phyloP scores from a whole-genome alignment of 1,140 invertebrate genomes.

The Drosophila murphyi region DNA sequence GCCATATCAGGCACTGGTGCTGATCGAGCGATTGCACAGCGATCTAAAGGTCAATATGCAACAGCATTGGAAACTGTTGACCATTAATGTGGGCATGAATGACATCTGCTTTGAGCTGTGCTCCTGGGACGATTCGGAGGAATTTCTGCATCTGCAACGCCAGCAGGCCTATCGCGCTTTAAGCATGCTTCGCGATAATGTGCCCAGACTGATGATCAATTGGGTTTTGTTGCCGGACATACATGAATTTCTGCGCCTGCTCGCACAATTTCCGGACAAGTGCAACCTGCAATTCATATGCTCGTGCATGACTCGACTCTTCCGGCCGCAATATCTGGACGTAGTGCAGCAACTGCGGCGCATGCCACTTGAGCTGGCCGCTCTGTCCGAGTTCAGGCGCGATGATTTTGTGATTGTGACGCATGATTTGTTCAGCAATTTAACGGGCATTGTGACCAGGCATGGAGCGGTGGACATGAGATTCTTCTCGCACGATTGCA shows the following conservation, averaged over 20 bases:
- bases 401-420: slow-evolving; percentile 86
- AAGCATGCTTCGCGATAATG: slow-evolving; percentile 42
- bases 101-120: slow-evolving; percentile 89
- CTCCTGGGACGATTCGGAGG: slow-evolving; percentile 32
- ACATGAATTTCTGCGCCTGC: slow-evolving; percentile 58
- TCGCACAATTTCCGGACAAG: slow-evolving; percentile 47
- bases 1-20: slow-evolving; percentile 86
- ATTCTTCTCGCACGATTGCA: slow-evolving; percentile 89
- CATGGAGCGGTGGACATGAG: slow-evolving; percentile 85
- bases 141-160: slow-evolving; percentile 32
- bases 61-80: slow-evolving; percentile 89
- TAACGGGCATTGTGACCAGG: slow-evolving; percentile 79
- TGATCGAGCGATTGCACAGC: slow-evolving; percentile 86
- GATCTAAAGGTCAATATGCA: slow-evolving; percentile 86
- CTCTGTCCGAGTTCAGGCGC: slow-evolving; percentile 59
- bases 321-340: slow-evolving; percentile 65
- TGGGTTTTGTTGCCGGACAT: slow-evolving; percentile 35
- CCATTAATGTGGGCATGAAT: slow-evolving; percentile 88
- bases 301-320: slow-evolving; percentile 82
- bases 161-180: slow-evolving; percentile 34
- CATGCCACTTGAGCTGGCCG: slow-evolving; percentile 69
- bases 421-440: slow-evolving; percentile 85
- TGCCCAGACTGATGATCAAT: slow-evolving; percentile 56
- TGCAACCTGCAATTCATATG: slow-evolving; percentile 78
- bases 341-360: slow-evolving; percentile 59